These are phyloP conservation scores for Muraenolepis orangiensis DNA, from an alignment of 2,797 vertebrate genomes.

Conservation along the genomic window DNA sequence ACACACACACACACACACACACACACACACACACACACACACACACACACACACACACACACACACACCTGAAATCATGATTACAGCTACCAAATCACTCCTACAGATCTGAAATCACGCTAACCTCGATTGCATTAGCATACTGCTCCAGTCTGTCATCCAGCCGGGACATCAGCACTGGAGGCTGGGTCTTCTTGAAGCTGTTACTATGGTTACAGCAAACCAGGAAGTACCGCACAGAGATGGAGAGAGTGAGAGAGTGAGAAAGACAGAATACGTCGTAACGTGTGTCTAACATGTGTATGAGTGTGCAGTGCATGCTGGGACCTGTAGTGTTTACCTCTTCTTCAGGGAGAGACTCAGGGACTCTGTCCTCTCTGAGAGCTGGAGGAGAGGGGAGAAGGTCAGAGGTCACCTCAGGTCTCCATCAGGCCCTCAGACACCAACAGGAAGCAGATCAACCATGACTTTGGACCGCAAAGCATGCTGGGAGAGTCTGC, in stretches of 20 bases:
- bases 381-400: slow-evolving; percentile 72
- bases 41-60: background rate
- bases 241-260: background rate
- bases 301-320: background rate
- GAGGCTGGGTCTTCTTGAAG: slow-evolving; percentile 84
- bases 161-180: slow-evolving; percentile 82
- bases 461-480: background rate
- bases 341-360: slow-evolving; percentile 88
- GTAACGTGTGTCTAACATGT: background rate
- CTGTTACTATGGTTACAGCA: slow-evolving; percentile 77
- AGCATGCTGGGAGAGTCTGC: background rate
- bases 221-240: background rate
- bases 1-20: too few species aligned
- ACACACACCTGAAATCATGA: background rate
- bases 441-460: background rate
- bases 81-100: background rate
- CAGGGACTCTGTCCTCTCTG: slow-evolving; percentile 84
- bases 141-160: slow-evolving; percentile 90
- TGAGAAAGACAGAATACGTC: background rate
- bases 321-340: slow-evolving; percentile 57
- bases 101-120: background rate
- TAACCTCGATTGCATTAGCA: slow-evolving; percentile 88
- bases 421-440: background rate
- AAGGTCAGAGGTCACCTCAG: background rate
- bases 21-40: background rate